Evolutionary conservation across 2,113 vertebrate genomes (phyloP), one percentile per base, ranked within the genome.

Genomic region (Ictalurus punctatus): DNA sequence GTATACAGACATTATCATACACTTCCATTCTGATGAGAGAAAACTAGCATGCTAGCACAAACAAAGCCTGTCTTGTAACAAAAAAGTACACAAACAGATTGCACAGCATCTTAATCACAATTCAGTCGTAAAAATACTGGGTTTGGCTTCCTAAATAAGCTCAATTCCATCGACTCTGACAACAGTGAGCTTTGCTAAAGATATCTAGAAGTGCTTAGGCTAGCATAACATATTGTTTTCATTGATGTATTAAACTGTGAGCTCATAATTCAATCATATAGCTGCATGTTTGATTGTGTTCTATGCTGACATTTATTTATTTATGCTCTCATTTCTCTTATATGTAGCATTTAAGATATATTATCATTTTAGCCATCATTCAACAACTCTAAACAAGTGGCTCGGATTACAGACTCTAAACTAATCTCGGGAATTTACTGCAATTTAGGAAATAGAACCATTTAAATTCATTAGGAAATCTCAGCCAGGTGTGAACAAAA

Each of bases 41-140:
- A 87, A 58, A 37, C 48, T 80, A 80, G 59, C 88, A 89, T 65
- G 44, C 74, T 85, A 84, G 25, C 81, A 40, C 5, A 74, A 74
- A 86, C 83, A 86, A 80, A 59, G 48, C 48, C 48, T 48, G 48
- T 48, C 44, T 44, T 44, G 56, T 65, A 48, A 37, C 37, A 85
- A 34, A 81, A 34, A 3, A 73, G 7, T 12, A n/a, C 23, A 65
- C 63, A 73, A 10, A 74, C 3, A 16, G 37, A 56, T 30, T 34
- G n/a, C 34, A 73, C 16, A 40, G n/a, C 27, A 69, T 69, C 2
- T 37, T 8, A 37, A 73, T 37, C 30, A 73, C 17, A 34, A 6
- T 37, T 37, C 34, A 17, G 2, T 19, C 16, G 6, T 8, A 73
- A 37, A 19, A 37, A 73, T 19, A 73, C 67, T 69, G 12, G n/a